A percentile compares a stretch with the other conserved stretches of the same genome.
Conservation (phyloP, 1,140 invertebrate species). For the Platyscapa corneri region DNA sequence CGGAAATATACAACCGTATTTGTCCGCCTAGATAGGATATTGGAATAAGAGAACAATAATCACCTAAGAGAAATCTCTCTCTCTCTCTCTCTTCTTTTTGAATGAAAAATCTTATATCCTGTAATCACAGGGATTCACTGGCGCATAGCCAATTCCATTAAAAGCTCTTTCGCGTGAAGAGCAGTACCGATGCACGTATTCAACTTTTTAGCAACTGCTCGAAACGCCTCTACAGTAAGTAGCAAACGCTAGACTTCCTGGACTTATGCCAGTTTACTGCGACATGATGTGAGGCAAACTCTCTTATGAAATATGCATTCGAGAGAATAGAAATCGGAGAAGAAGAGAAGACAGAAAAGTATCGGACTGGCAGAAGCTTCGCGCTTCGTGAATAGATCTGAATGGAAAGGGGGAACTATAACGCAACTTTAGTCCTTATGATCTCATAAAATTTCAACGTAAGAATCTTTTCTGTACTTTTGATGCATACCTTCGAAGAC, state of each 20-base stretch:
- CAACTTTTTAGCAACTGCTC: constrained; percentile 44
- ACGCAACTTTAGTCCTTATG: neutral
- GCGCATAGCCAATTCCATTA: constrained; percentile 49
- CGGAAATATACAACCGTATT: no score
- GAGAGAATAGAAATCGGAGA: neutral
- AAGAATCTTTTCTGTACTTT: constrained; percentile 29
- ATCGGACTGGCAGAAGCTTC: neutral
- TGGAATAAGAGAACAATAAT: neutral
- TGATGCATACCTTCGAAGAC: constrained; percentile 1
- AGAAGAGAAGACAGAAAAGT: no score
- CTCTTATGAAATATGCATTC: neutral
- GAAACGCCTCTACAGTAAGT: neutral
- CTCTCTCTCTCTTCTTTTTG: constrained; percentile 16
- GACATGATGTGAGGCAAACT: neutral
- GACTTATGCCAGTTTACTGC: constrained; percentile 43
- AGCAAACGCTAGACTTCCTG: constrained; percentile 7
- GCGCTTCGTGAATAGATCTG: neutral
- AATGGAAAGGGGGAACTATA: no score
- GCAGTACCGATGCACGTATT: neutral
- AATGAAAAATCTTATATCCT: constrained; percentile 52
- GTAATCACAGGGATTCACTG: constrained; percentile 33
- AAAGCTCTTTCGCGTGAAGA: constrained; percentile 17
- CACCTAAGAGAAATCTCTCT: neutral
- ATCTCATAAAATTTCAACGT: constrained; percentile 40
- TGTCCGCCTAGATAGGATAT: neutral